phyloP scores from a whole-genome alignment of 2,797 vertebrate species.

The Babyrousa celebensis region DNA sequence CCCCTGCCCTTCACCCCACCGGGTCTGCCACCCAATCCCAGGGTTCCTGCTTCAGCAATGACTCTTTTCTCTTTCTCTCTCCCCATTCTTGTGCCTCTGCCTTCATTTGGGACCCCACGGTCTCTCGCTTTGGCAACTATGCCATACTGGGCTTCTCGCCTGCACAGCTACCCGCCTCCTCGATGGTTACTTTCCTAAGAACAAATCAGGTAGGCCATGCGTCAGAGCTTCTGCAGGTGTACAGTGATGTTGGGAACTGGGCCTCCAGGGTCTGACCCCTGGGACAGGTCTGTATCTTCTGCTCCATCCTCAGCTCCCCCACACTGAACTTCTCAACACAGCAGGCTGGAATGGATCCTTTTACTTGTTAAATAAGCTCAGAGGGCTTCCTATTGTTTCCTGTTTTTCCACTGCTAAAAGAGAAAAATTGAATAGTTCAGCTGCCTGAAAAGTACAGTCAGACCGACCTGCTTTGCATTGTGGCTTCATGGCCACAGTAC shows the following conservation, averaged over 20 bases:
- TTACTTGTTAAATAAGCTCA: neutral
- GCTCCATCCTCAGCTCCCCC: neutral
- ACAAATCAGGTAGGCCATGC: neutral
- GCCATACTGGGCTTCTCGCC: neutral
- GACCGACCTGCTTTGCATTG: neutral
- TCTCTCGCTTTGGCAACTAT: neutral
- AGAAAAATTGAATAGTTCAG: neutral
- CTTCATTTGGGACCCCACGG: accelerated
- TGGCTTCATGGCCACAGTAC: neutral
- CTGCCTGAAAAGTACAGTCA: neutral
- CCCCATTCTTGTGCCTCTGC: neutral
- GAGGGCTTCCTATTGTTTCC: neutral
- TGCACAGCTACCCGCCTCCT: accelerated
- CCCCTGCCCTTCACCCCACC: neutral
- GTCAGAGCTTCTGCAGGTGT: neutral
- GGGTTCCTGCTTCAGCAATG: neutral
- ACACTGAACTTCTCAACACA: too few species aligned
- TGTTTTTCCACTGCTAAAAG: slow-evolving; percentile 8
- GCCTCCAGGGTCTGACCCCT: neutral
- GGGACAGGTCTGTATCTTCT: accelerated
- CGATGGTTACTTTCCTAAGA: neutral
- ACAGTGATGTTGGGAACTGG: neutral
- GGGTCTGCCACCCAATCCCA: neutral
- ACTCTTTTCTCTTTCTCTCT: neutral
- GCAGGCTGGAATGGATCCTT: neutral